phyloP scores from a whole-genome alignment of 2,888 invertebrate species.

The Osedax frankpressi region DNA sequence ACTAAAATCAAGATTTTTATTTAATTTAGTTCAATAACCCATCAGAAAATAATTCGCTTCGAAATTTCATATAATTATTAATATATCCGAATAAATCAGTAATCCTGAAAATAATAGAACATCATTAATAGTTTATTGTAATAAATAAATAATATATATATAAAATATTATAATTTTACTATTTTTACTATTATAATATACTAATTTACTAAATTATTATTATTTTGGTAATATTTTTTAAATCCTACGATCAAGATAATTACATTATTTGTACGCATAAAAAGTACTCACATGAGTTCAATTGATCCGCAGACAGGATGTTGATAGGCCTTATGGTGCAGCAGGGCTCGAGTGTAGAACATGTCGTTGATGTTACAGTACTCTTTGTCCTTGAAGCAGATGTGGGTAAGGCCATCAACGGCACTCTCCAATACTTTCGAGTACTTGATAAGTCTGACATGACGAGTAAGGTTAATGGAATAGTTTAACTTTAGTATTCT shows the following conservation, averaged over 20 bases:
- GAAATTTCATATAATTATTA: neutral
- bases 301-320: conserved; percentile 46
- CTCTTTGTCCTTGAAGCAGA: conserved; percentile 29
- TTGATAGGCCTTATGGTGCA: conserved; percentile 48
- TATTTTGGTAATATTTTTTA: neutral
- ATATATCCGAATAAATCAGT: neutral
- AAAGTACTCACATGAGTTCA: conserved; percentile 48
- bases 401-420: conserved; percentile 21
- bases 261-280: neutral
- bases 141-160: neutral
- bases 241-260: neutral
- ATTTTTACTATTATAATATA: neutral
- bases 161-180: neutral
- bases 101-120: neutral
- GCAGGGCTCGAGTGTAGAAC: conserved; percentile 32
- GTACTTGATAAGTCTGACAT: conserved; percentile 45
- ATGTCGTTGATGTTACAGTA: conserved; percentile 35
- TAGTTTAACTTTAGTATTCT: no score
- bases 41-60: neutral
- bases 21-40: no score
- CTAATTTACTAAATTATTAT: neutral
- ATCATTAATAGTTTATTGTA: neutral
- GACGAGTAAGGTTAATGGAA: no score
- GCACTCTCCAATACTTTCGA: conserved; percentile 37
- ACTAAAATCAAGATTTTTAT: no score